Conservation (phyloP, 2,113 vertebrate species). For the Amphiprion ocellaris region DNA sequence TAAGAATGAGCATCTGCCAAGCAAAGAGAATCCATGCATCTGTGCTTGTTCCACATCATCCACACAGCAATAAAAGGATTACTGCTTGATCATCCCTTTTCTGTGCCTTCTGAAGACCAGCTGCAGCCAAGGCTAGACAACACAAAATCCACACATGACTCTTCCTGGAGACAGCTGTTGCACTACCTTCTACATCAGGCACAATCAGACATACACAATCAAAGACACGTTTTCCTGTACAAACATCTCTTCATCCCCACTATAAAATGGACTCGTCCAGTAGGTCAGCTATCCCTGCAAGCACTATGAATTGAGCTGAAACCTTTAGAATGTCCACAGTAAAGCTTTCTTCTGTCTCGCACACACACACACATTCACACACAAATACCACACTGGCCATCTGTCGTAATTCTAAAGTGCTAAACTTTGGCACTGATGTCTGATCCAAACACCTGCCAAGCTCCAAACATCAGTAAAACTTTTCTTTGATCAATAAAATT, state of each 20-base stretch:
- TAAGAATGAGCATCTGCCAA: not conserved
- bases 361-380: not conserved
- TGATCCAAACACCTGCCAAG: conserved; percentile 20
- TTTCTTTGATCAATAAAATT: conserved; percentile 41
- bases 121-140: too few species aligned
- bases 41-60: not conserved
- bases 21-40: not conserved
- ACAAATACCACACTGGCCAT: not conserved
- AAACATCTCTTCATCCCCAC: not conserved
- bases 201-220: conserved; percentile 11
- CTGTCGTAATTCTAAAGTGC: conserved; percentile 13
- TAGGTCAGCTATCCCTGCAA: conserved; percentile 7
- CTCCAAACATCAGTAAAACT: conserved; percentile 21
- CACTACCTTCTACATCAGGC: conserved; percentile 1
- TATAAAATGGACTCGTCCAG: not conserved
- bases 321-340: not conserved
- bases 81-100: not conserved
- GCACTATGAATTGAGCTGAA: not conserved
- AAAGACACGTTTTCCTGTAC: not conserved
- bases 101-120: not conserved
- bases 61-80: not conserved
- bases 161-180: conserved; percentile 7
- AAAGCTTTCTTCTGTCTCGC: not conserved
- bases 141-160: conserved; percentile 9
- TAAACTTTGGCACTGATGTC: conserved; percentile 22